These are phyloP conservation scores for Mus minutoides DNA, from an alignment of 2,797 vertebrate genomes.

Conservation along the genomic window DNA sequence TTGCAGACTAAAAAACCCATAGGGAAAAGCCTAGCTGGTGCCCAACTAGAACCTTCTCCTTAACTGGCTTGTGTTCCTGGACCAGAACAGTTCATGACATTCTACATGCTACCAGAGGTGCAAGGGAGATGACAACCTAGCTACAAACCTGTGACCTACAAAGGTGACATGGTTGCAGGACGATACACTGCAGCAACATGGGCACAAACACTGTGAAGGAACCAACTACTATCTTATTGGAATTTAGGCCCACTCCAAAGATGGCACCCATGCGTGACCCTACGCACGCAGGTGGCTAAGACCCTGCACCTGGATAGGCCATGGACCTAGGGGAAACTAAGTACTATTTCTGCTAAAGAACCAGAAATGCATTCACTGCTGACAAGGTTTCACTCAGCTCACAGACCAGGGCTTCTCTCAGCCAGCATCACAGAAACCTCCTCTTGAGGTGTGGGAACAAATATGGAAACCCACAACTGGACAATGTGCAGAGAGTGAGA, in stretches of 20 bases:
- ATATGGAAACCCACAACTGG: background rate
- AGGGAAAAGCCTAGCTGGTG: background rate
- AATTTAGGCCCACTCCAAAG: too few relatives aligned
- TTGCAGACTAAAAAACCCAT: background rate
- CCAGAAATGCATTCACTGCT: background rate
- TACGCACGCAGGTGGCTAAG: background rate
- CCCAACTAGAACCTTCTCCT: background rate
- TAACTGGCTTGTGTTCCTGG: background rate
- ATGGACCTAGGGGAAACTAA: background rate
- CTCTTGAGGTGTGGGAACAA: background rate
- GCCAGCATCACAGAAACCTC: background rate
- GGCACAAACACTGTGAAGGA: background rate
- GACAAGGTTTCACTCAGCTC: too few relatives aligned
- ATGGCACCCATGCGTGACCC: too few relatives aligned
- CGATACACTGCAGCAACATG: fast-evolving
- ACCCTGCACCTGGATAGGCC: background rate
- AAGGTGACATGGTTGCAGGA: background rate
- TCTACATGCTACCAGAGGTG: background rate
- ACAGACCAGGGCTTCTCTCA: background rate
- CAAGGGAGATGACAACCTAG: background rate
- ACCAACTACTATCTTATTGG: background rate
- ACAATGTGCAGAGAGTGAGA: background rate
- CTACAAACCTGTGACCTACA: too few relatives aligned
- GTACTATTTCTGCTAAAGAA: background rate
- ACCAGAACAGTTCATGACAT: background rate